A percentile compares a stretch with the other conserved stretches of the same genome.
These are phyloP conservation scores for Acanthosepion lycidas DNA, from an alignment of 2,888 invertebrate genomes.

Conservation along the genomic window DNA sequence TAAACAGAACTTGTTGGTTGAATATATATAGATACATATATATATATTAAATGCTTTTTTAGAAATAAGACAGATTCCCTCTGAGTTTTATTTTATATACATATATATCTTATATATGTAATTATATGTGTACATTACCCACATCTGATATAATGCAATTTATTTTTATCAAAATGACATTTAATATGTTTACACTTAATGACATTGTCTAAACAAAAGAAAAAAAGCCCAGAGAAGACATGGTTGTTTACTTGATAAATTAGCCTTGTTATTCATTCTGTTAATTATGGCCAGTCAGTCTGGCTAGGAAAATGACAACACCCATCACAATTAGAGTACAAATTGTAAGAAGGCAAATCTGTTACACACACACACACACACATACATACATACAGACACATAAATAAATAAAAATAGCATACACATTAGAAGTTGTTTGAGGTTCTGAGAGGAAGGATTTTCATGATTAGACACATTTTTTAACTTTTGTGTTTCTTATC, in stretches of 20 bases:
- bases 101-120: no score
- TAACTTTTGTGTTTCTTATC: not conserved
- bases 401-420: not conserved
- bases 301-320: slow-evolving; percentile 9
- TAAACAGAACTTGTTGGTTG: no score
- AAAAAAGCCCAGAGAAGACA: not conserved
- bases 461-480: not conserved
- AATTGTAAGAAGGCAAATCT: not conserved
- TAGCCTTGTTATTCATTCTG: not conserved
- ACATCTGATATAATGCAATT: no score
- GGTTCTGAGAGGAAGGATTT: not conserved
- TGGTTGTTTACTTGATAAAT: not conserved
- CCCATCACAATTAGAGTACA: not conserved
- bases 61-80: no score
- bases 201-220: not conserved
- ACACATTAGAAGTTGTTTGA: not conserved
- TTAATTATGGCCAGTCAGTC: not conserved
- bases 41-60: no score
- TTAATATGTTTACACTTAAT: not conserved
- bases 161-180: not conserved
- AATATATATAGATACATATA: no score
- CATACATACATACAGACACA: not conserved
- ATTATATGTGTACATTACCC: no score
- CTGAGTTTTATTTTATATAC: no score
- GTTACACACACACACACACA: not conserved